Base-by-base conservation (phyloP, 2,888 invertebrate species). In the Folsomia manolachei region DNA sequence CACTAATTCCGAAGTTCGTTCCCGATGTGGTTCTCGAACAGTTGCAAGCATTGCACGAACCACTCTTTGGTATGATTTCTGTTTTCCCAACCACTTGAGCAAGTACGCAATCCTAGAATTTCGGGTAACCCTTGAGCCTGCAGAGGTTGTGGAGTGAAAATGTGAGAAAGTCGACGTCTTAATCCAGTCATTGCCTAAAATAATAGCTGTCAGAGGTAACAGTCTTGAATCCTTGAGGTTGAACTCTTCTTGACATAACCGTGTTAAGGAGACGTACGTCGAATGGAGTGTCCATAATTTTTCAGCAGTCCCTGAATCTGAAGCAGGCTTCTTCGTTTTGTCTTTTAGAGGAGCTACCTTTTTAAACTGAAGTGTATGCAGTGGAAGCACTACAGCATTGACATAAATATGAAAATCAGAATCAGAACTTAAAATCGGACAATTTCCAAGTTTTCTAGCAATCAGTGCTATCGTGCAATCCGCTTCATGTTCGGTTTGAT, bases 331-430 rank as follows among this genome's bases (percentile, higher is more conserved):
- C n/a, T 53, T 27, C 4, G 25, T 19, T 1, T 61, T 61, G 24
- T 26, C 25, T 24, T 71, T 60, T 18, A 26, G 25, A 1, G 27
- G 26, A 18, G 24, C n/a, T n/a, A 66, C 70, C 27, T 70, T 70
- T 4, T 61, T 51, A 27, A 70, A 70, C 25, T 60, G 64, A 9
- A 73, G 56, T 11, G 79, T 79, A 52, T 84, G 83, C 27, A 93
- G 89, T 0, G 94, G 93, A 77, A 97, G 90, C 80, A 94, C 95
- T 1, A 87, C 84, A 0, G 93, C 89, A 84, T 93, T 71, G 1
- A 69, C 91, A 84, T 91, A 94, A 77, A 97, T 90, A 82, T 90
- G 95, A 84, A 95, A 97, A 85, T 97, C 97, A 0, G 96, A 96
- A 84, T 97, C 97, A 80, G 91, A 92, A 82, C 95, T 95, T 1